Base-by-base conservation (phyloP, 2,888 invertebrate genomes). In the Notodonta ziczac region DNA sequence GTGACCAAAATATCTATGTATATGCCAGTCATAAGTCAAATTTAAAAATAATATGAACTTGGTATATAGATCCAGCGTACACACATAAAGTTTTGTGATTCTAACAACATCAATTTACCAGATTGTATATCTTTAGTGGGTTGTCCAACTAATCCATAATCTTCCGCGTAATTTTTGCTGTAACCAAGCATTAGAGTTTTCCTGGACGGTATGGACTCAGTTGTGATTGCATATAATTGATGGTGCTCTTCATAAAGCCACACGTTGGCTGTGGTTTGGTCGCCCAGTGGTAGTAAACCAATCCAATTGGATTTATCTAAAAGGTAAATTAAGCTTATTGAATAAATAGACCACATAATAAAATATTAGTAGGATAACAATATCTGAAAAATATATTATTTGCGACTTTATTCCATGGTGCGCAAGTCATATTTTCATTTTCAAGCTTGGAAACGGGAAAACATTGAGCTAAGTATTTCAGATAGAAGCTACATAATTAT, bases 291-390 rank as follows among this genome's bases (percentile, higher is more conserved):
- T 9, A 90, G 59, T 16, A 90, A 65, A 53, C 86, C 72, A 42
- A 90, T 76, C 90, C 90, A 90, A 66, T 88, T 90, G 13, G 87
- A 83, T 81, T 88, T 88, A 70, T 90, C 90, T 90, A 70, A 42
- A 73, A 68, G 59, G 35, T 8, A 60, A 16, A 55, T 32, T 24
- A 52, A 24, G 5, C 10, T 42, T 12, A 9, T 24, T 51, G 51
- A 24, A n/a, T 7, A 14, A 14, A 61, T 16, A 16, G 48, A 53
- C 12, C 16, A 39, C 7, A 35, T 35, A 35, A 35, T 35, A 7
- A 35, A 35, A 35, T 35, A 35, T 24, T 24, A 24, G 24, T 24
- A 24, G 24, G 24, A 24, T 24, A 24, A 24, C 24, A 24, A 2
- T 24, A 24, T 24, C 35, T 35, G 4, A 35, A 35, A 35, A 35